Base-by-base conservation (phyloP, 2,888 invertebrate genomes). In the Hypercompe scribonia region DNA sequence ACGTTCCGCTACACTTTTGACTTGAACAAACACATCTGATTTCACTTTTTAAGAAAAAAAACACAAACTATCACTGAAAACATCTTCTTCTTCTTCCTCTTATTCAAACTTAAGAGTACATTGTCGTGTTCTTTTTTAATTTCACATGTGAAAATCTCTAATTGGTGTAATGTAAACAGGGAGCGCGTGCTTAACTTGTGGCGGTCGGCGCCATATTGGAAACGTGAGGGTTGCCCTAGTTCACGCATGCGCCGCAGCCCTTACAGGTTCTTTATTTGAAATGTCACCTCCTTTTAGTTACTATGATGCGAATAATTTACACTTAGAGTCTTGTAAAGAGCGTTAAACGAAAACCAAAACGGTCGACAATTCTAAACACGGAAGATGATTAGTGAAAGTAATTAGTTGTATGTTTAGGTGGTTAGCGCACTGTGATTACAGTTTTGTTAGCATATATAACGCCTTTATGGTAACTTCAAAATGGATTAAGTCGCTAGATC, bases 201-300 rank as follows among this genome's bases (percentile, higher is more conserved):
- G 94, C 94, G 94, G 88, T 84, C 90, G 90, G 78, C 94, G 95
- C 95, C 95, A 95, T 95, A 94, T 95, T 95, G 94, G 90, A 91
- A 84, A 91, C 84, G 86, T 86, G 89, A 87, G 94, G 94, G 93
- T 89, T 88, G 90, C 81, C 86, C 81, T 67, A 76, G 74, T 85
- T 86, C 79, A 88, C 94, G 94, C 95, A 94, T 94, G 95, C 94
- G 95, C 90, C 70, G 61, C 89, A 87, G 87, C 88, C 88, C 86
- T 86, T 75, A 78, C 80, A 83, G 90, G 90, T 88, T 88, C 88
- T 87, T 85, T 87, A 87, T 87, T 89, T 76, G 74, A 85, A 89
- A 89, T 88, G 86, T 84, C 88, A 90, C 86, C 87, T 84, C 82
- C 78, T 81, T 84, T 81, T 72, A 78, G 73, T 80, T 83, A 80